phyloP scores from a whole-genome alignment of 37 sponge, comb jelly and placozoan genomes.

The Haliclona indistincta region DNA sequence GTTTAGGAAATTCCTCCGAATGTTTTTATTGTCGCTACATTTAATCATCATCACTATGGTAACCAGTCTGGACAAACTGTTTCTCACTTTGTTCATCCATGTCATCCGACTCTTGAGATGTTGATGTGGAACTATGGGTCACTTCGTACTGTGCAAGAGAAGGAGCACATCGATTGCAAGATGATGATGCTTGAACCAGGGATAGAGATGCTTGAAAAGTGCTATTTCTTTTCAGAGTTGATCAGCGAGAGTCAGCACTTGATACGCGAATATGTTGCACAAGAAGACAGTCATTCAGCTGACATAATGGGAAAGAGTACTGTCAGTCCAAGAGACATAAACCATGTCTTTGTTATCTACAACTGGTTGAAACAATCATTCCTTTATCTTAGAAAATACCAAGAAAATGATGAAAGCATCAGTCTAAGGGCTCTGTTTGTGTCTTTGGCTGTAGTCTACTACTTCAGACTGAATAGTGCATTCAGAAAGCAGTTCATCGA shows the following conservation, averaged over 20 bases:
- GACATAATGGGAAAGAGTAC: slow-evolving; percentile 37
- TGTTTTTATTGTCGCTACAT: slow-evolving; percentile 79
- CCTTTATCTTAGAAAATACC: not conserved
- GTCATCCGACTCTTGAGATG: slow-evolving; percentile 75
- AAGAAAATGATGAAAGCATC: not conserved
- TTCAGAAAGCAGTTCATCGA: too few relatives aligned
- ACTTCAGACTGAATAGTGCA: slow-evolving; percentile 39
- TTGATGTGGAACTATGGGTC: slow-evolving; percentile 88
- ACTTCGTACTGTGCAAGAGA: slow-evolving; percentile 63
- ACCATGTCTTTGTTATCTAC: slow-evolving; percentile 10
- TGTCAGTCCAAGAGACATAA: slow-evolving; percentile 71
- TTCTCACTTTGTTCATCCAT: slow-evolving; percentile 68
- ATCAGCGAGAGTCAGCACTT: slow-evolving; percentile 41
- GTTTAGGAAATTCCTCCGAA: too few relatives aligned
- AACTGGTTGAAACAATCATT: not conserved
- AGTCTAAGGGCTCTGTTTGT: slow-evolving; percentile 24
- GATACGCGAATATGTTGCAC: slow-evolving; percentile 9
- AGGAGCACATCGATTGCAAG: slow-evolving; percentile 69
- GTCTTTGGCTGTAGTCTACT: slow-evolving; percentile 56
- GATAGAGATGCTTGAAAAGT: too few relatives aligned
- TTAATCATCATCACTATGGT: slow-evolving; percentile 84
- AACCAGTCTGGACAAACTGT: slow-evolving; percentile 60
- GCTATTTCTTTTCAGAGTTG: slow-evolving; percentile 18
- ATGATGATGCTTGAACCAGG: not conserved
- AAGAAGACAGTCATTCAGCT: slow-evolving; percentile 25